Percentiles rank a stretch among this genome's conserved stretches.
Conservation (phyloP, 2,888 invertebrate genomes). For the Neoscelio sp. region DNA sequence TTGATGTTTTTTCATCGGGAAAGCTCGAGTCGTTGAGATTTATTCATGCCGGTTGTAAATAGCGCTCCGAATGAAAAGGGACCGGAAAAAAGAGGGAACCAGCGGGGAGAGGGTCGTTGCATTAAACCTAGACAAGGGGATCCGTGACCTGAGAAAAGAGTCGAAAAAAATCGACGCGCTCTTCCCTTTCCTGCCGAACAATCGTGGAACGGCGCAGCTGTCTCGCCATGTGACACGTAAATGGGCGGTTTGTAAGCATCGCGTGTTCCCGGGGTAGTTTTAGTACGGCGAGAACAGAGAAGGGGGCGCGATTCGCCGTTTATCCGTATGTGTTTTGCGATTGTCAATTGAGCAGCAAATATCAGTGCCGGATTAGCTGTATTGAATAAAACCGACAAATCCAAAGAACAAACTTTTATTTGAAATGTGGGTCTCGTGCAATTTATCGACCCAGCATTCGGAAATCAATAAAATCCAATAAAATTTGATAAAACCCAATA, state of each 20-base stretch:
- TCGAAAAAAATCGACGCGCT: conserved; percentile 19
- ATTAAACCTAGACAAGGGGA: conserved; percentile 53
- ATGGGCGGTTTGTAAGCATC: conserved; percentile 45
- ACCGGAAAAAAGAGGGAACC: conserved; percentile 3
- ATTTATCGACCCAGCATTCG: too few relatives aligned
- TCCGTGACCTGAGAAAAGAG: conserved; percentile 54
- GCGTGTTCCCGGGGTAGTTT: conserved; percentile 27
- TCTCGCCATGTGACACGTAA: conserved; percentile 49
- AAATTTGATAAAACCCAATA: too few relatives aligned
- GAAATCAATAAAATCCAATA: too few relatives aligned
- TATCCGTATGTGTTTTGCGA: background rate
- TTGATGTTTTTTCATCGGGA: conserved; percentile 11
- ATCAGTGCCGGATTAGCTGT: too few relatives aligned
- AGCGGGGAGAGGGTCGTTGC: conserved; percentile 6
- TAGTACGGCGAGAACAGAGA: conserved; percentile 1
- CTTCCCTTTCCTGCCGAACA: conserved; percentile 7
- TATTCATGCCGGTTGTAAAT: conserved; percentile 22
- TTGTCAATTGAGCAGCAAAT: background rate
- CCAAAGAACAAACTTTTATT: conserved; percentile 1
- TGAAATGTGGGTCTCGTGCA: too few relatives aligned
- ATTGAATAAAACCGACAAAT: too few relatives aligned
- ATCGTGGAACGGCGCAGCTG: conserved; percentile 31
- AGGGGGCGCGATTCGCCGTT: conserved; percentile 6
- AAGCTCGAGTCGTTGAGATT: conserved; percentile 14
- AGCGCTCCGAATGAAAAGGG: conserved; percentile 23